Conservation (phyloP, 2,797 vertebrate species). For the Lacerta viridis region DNA sequence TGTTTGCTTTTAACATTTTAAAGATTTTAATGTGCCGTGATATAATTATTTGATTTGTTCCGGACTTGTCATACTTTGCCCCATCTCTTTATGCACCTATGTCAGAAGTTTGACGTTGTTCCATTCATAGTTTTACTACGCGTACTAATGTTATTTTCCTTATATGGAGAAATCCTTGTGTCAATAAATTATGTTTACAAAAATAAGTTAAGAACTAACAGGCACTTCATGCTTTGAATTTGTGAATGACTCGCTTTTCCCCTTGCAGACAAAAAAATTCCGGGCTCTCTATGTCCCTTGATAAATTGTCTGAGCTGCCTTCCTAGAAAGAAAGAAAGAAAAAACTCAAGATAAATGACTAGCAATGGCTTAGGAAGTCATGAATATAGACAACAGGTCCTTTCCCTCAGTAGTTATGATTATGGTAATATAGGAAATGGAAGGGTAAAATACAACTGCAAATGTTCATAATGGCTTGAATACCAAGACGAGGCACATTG, state of each 20-base stretch:
- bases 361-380: background rate
- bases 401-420: background rate
- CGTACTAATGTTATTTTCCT: background rate
- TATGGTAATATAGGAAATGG: background rate
- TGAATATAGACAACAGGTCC: background rate
- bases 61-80: too few relatives aligned
- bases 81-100: background rate
- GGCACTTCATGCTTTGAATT: background rate
- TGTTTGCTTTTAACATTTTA: background rate
- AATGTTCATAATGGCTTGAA: constrained; percentile 30
- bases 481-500: constrained; percentile 39
- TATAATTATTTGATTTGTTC: background rate
- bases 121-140: background rate
- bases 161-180: background rate
- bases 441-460: background rate
- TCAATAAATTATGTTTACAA: background rate
- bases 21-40: background rate
- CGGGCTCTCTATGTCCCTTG: background rate
- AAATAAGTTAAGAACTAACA: background rate
- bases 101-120: background rate
- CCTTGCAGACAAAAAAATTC: background rate
- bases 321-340: background rate
- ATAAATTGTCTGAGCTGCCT: too few relatives aligned
- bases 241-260: background rate
- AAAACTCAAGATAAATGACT: too few relatives aligned